Conservation (phyloP, 2,888 invertebrate genomes). For the Tenthredo amoena region DNA sequence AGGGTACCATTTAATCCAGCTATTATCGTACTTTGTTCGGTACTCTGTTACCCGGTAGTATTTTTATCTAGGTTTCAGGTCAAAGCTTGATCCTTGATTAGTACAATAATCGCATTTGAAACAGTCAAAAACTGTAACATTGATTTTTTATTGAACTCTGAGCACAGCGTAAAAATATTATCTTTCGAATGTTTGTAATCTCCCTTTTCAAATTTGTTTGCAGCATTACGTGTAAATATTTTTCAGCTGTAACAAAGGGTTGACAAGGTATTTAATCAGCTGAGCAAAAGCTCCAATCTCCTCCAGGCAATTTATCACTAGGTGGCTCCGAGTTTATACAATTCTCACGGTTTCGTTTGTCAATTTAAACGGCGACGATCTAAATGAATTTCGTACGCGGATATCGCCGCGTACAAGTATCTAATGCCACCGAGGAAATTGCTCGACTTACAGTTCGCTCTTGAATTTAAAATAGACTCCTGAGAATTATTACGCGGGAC, state of each 20-base stretch:
- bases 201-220: background rate
- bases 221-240: background rate
- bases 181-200: background rate
- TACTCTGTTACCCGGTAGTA: background rate
- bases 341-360: background rate
- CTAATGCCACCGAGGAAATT: background rate
- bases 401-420: background rate
- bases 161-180: background rate
- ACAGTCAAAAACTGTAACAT: background rate
- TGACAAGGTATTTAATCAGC: constrained; percentile 38
- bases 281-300: constrained; percentile 7
- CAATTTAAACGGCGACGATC: constrained; percentile 4
- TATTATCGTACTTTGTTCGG: background rate
- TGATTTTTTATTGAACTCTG: background rate
- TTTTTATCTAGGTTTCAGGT: background rate
- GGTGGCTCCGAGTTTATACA: background rate
- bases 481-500: background rate
- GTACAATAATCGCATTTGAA: background rate
- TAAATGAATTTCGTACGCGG: background rate
- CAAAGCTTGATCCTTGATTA: background rate
- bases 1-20: constrained; percentile 26
- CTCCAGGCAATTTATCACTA: constrained; percentile 28
- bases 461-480: background rate
- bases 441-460: background rate
- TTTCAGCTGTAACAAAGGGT: background rate